Evolutionary conservation across 64 coral and sea anemone genomes (phyloP).

Genomic region (Dendrophyllia cribrosa): DNA sequence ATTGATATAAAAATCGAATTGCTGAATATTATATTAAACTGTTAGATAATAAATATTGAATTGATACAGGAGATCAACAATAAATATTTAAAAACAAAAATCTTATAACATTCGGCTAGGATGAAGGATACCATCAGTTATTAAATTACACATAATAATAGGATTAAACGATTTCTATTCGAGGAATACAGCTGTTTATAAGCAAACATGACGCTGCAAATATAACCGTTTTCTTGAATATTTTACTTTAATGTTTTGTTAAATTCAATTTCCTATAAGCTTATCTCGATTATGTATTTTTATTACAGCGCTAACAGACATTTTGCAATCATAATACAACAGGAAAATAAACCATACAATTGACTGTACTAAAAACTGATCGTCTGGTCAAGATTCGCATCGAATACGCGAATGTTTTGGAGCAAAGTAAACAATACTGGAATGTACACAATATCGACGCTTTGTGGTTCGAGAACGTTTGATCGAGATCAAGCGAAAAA

Average conservation of each 20-base stretch:
- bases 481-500: neutral
- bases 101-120: too few relatives aligned
- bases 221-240: neutral
- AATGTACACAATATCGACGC: conserved; percentile 78
- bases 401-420: conserved; percentile 37
- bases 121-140: too few relatives aligned
- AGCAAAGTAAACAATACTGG: conserved; percentile 64
- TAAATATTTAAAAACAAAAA: too few relatives aligned
- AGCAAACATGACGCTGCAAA: conserved; percentile 1
- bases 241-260: neutral
- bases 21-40: too few relatives aligned
- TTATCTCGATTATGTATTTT: too few relatives aligned
- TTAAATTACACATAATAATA: neutral
- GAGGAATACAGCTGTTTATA: neutral
- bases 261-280: too few relatives aligned
- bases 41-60: too few relatives aligned
- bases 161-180: neutral
- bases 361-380: too few relatives aligned
- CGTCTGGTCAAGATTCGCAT: neutral
- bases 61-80: too few relatives aligned
- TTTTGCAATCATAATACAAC: neutral
- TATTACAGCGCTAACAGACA: too few relatives aligned
- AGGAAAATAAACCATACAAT: neutral
- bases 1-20: too few relatives aligned
- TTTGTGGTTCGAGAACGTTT: neutral